Base-by-base conservation (phyloP, 2,888 invertebrate genomes). In the Phengaris arion region DNA sequence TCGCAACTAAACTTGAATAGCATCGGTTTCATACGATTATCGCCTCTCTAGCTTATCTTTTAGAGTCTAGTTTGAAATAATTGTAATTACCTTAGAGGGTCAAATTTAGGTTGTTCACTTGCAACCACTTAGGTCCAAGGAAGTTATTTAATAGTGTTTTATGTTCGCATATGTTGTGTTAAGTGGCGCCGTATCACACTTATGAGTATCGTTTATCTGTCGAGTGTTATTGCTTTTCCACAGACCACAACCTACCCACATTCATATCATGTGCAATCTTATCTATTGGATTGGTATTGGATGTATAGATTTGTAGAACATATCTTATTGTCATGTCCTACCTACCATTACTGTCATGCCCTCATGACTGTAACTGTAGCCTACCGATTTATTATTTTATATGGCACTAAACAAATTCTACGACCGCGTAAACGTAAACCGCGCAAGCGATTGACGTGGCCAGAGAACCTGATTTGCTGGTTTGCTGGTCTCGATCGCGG, bases 81-180 rank as follows among this genome's bases (percentile, higher is more conserved):
- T 22, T 2, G 8, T 15, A 69, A 15, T 51, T 48, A 69, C 51
- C 48, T 70, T 70, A 70, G 70, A 52, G 72, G 72, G 72, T 72
- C 72, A 72, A 72, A 72, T 72, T 72, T 52, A 52, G 72, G 72
- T 72, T 72, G 72, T 46, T 73, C 76, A 75, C 73, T 79, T 75
- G 76, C 68, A 76, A 74, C 72, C 76, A 72, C 78, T 76, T 75
- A 75, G 74, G 72, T 78, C 74, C 68, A 74, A 76, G 79, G 79
- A 79, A 79, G 78, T 75, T 74, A 75, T 77, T 75, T 55, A 75
- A 76, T 76, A 77, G 74, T 75, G 77, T 55, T 78, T 74, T 76
- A 77, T 78, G 46, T 74, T 73, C 57, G 76, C 79, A 79, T 75
- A 74, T 79, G 79, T 75, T 77, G 12, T 75, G 51, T 72, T 54